phyloP scores from a whole-genome alignment of 2,797 vertebrate genomes.

The Paguma larvata region DNA sequence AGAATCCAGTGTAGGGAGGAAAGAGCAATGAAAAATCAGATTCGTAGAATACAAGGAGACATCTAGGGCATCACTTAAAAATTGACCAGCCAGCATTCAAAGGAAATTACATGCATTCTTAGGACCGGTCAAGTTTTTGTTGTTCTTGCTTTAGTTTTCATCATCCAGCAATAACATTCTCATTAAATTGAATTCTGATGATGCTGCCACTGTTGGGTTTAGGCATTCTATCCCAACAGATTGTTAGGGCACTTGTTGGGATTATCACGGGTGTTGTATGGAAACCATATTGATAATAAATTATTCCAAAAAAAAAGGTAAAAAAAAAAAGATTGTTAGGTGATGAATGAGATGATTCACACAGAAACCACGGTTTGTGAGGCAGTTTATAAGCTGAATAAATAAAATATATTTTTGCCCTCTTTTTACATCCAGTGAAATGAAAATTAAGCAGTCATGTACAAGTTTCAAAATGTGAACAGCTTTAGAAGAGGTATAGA shows the following conservation, averaged over 20 bases:
- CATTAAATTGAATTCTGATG: not conserved
- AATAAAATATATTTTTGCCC: not conserved
- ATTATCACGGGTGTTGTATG: too few species aligned
- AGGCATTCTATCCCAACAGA: not conserved
- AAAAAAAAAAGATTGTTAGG: not conserved
- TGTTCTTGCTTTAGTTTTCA: not conserved
- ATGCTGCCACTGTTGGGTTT: not conserved
- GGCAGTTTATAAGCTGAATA: not conserved
- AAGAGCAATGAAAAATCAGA: conserved; percentile 6
- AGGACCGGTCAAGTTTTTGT: not conserved
- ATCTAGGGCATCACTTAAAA: not conserved
- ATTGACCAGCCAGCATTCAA: not conserved
- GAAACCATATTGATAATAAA: too few species aligned
- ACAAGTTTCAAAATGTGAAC: not conserved
- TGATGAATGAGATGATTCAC: conserved; percentile 3
- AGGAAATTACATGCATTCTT: not conserved
- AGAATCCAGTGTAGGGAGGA: not conserved
- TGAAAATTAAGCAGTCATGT: not conserved
- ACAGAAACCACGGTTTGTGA: not conserved
- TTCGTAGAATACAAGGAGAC: not conserved
- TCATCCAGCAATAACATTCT: not conserved
- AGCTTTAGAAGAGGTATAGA: not conserved
- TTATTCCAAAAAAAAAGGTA: too few species aligned
- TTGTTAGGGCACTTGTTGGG: not conserved
- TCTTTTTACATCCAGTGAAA: not conserved